These are phyloP conservation scores for Neodon shergylaensis DNA, from an alignment of 2,113 vertebrate species.

Conservation along the genomic window DNA sequence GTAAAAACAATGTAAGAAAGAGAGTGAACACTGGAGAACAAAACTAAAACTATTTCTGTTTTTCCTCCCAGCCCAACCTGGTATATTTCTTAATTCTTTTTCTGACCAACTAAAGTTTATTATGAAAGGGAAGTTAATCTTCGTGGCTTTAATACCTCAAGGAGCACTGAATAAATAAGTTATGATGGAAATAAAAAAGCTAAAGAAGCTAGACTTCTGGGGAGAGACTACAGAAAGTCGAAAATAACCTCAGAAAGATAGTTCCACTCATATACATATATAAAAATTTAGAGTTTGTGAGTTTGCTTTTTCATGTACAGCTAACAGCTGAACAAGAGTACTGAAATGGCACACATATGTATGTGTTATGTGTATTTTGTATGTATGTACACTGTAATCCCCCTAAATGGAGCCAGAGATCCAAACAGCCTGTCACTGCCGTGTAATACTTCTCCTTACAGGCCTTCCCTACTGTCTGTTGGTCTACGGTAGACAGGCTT, in stretches of 20 bases:
- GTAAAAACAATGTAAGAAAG: constrained; percentile 82
- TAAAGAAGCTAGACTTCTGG: not conserved
- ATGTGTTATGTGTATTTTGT: not conserved
- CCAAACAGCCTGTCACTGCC: not conserved
- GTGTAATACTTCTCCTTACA: no score
- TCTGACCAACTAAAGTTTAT: constrained; percentile 91
- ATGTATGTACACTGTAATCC: not conserved
- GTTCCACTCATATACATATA: not conserved
- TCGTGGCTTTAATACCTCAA: not conserved
- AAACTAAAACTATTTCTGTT: constrained; percentile 82
- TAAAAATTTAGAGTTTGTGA: not conserved
- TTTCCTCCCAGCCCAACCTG: constrained; percentile 87
- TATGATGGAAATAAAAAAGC: no score
- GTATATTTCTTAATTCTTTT: constrained; percentile 92
- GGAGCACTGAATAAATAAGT: constrained; percentile 68
- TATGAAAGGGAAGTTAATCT: constrained; percentile 78
- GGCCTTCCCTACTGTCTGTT: not conserved
- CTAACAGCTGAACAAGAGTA: not conserved
- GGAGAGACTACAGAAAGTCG: not conserved
- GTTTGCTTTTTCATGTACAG: not conserved
- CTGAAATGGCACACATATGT: not conserved
- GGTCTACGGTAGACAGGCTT: not conserved
- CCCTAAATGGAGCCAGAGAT: not conserved
- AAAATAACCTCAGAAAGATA: not conserved
- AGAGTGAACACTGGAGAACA: constrained; percentile 86